These are phyloP conservation scores for Crocidura indochinensis DNA, from an alignment of 2,797 vertebrate species.

Conservation along the genomic window DNA sequence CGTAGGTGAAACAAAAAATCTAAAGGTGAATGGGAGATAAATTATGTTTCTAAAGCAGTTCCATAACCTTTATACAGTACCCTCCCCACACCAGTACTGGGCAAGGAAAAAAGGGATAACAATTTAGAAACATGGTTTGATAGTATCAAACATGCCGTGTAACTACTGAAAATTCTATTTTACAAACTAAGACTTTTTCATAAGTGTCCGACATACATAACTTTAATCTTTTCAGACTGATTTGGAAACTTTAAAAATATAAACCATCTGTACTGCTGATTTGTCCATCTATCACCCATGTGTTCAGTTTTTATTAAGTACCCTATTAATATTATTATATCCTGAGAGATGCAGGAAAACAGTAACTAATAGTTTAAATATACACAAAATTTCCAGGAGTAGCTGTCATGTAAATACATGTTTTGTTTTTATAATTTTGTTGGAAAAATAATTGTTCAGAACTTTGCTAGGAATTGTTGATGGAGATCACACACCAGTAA, in stretches of 20 bases:
- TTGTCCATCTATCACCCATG: background rate
- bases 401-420: conserved; percentile 13
- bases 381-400: conserved; percentile 39
- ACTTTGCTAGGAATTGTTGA: conserved; percentile 45
- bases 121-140: background rate
- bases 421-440: background rate
- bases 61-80: background rate
- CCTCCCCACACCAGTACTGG: background rate
- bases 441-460: conserved; percentile 16
- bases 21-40: background rate
- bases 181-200: conserved; percentile 36
- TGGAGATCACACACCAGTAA: conserved; percentile 35
- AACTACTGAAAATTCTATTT: conserved; percentile 36
- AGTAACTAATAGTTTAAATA: conserved; percentile 46
- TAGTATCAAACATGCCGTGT: background rate
- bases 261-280: conserved; percentile 15
- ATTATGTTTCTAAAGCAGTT: background rate
- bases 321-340: background rate
- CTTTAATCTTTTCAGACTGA: conserved; percentile 31
- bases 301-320: conserved; percentile 44
- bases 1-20: background rate
- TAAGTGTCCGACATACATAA: conserved; percentile 44
- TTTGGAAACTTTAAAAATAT: conserved; percentile 49
- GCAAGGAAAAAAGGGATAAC: background rate
- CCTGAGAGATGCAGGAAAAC: conserved; percentile 42